A percentile compares a stretch with the other conserved stretches of the same genome.
Conservation (phyloP, 2,888 invertebrate species). For the Endomychus coccineus region DNA sequence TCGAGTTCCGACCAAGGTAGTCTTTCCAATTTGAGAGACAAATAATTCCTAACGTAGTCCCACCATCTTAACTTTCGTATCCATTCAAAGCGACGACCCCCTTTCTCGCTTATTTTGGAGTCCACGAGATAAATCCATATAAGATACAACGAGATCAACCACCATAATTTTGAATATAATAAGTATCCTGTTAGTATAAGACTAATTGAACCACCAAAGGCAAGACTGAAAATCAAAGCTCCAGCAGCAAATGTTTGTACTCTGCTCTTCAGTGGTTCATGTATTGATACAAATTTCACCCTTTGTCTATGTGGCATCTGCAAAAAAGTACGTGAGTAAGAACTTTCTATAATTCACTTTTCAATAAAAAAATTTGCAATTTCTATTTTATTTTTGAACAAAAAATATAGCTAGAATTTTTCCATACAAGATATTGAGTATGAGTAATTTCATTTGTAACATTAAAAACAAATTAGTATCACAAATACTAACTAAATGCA, state of each 20-base stretch:
- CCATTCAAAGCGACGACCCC: slow-evolving; percentile 42
- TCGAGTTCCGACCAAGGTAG: slow-evolving; percentile 75
- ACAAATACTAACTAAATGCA: no score
- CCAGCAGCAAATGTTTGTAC: slow-evolving; percentile 76
- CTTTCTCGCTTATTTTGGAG: slow-evolving; percentile 51
- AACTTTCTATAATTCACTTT: no score
- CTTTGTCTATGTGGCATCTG: no score
- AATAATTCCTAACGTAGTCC: slow-evolving; percentile 69
- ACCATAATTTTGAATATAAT: slow-evolving; percentile 11
- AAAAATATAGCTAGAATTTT: no score
- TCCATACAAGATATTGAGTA: no score
- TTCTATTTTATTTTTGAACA: no score
- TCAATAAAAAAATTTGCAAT: no score
- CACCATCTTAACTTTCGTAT: slow-evolving; percentile 60
- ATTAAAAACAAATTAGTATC: no score
- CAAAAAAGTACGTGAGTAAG: no score
- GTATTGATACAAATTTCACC: slow-evolving; percentile 81
- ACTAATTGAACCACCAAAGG: no score
- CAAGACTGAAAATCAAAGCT: no score
- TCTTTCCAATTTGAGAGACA: slow-evolving; percentile 75
- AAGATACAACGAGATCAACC: slow-evolving; percentile 9
- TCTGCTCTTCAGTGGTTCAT: slow-evolving; percentile 68
- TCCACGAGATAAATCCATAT: slow-evolving; percentile 39
- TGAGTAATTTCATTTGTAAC: no score
- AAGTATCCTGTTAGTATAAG: slow-evolving; percentile 9